Evolutionary conservation across 2,797 vertebrate species (phyloP), one percentile per base, ranked within the genome.

Genomic region (Tinamus major): DNA sequence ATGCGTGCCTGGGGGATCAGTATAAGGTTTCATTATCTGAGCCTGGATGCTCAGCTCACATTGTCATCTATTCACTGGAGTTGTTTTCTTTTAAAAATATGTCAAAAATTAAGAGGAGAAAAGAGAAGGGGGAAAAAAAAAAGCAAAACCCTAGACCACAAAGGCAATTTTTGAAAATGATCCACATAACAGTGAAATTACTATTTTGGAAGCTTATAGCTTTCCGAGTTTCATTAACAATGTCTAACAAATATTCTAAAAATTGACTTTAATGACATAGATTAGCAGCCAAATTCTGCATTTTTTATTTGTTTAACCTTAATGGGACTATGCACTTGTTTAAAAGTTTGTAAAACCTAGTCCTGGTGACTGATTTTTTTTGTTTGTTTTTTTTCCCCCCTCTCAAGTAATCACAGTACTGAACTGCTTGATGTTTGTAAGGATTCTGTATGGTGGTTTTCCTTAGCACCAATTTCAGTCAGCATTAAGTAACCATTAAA

Each of bases 211-310:
- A 87, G 41, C 13, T 71, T 69, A 69, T 42, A 79, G 31, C 39
- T 17, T 59, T 79, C 41, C 69, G 65, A 91, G 41, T 83, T 83
- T 87, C 27, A 58, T 77, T 75, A 68, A 79, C 9, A 29, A 37
- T 62, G 6, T 80, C 49, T 79, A n/a, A 33, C 55, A 94, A 89
- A 89, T 90, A 53, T 13, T 55, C 27, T 61, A 49, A 92, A 89
- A 75, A 83, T 64, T 70, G 5, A 55, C 23, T 84, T 75, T 31
- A 79, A 13, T 81, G 46, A 63, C 20, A 19, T 7, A 80, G 29
- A 75, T 63, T 13, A 23, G 35, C 65, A 84, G 51, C 29, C 24
- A 33, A 69, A n/a, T 76, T 68, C 35, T 59, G 56, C 39, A 85
- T 42, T 80, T 10, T 75, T 19, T 42, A 24, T 67, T 94, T 42